These are phyloP conservation scores for Agrochola litura DNA, from an alignment of 2,888 invertebrate species.

Conservation along the genomic window DNA sequence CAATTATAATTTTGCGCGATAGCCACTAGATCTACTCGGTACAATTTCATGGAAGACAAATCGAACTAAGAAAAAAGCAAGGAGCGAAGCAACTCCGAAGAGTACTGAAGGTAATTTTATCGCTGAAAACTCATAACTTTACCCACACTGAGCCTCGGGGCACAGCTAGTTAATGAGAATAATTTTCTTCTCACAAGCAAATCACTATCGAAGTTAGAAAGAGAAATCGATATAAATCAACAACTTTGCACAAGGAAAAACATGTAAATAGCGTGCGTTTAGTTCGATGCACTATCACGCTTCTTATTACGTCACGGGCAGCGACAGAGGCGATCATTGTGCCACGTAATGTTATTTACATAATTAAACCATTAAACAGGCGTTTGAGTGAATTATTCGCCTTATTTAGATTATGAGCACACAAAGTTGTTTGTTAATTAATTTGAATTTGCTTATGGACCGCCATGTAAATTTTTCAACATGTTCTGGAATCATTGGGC, in stretches of 20 bases:
- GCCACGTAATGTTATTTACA: slow-evolving; percentile 52
- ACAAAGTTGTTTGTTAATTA: slow-evolving; percentile 29
- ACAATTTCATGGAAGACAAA: background rate
- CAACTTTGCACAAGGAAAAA: slow-evolving; percentile 34
- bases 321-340: slow-evolving; percentile 35
- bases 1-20: background rate
- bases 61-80: background rate
- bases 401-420: slow-evolving; percentile 41
- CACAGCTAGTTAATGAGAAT: slow-evolving; percentile 2
- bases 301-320: slow-evolving; percentile 43
- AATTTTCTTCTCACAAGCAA: slow-evolving; percentile 44
- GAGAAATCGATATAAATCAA: slow-evolving; percentile 61
- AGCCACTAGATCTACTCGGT: background rate
- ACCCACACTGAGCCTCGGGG: background rate
- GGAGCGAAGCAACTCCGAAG: background rate
- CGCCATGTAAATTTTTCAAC: slow-evolving; percentile 5
- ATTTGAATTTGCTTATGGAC: slow-evolving; percentile 40
- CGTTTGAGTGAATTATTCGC: slow-evolving; percentile 39
- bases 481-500: background rate
- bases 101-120: background rate
- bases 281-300: slow-evolving; percentile 54
- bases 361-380: slow-evolving; percentile 45
- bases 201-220: slow-evolving; percentile 43
- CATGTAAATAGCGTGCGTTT: slow-evolving; percentile 59
- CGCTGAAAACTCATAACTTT: slow-evolving; percentile 22